phyloP scores from a whole-genome alignment of 2,888 invertebrate genomes.

The Erebia epiphron region DNA sequence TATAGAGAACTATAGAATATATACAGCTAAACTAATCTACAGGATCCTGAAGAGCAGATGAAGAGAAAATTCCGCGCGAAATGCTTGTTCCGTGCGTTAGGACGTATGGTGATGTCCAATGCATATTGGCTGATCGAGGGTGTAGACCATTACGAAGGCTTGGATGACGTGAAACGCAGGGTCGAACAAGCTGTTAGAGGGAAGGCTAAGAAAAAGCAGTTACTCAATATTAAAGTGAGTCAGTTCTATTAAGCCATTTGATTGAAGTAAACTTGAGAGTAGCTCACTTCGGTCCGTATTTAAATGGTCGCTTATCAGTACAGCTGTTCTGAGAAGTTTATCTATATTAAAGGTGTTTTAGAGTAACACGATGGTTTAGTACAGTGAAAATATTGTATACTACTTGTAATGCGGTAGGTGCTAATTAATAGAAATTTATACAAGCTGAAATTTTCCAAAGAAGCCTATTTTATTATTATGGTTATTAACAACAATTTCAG shows the following conservation, averaged over 20 bases:
- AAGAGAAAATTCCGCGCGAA: constrained; percentile 71
- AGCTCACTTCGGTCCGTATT: too few relatives aligned
- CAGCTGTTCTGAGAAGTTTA: too few relatives aligned
- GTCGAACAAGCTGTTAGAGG: constrained; percentile 80
- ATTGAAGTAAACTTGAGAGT: not conserved
- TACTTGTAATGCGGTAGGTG: too few relatives aligned
- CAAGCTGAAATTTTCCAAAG: too few relatives aligned
- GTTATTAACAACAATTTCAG: constrained; percentile 50
- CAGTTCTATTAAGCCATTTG: constrained; percentile 6
- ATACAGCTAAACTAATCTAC: not conserved
- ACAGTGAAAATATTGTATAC: too few relatives aligned
- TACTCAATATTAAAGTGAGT: constrained; percentile 74
- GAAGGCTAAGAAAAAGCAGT: constrained; percentile 74
- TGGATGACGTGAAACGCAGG: constrained; percentile 80
- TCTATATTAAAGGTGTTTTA: too few relatives aligned
- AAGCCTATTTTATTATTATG: too few relatives aligned
- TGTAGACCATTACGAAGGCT: constrained; percentile 71
- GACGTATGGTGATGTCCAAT: constrained; percentile 82
- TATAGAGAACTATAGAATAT: too few relatives aligned
- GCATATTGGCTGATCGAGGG: constrained; percentile 81
- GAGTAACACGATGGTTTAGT: too few relatives aligned
- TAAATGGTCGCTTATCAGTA: too few relatives aligned
- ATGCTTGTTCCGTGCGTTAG: constrained; percentile 80
- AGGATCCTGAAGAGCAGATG: constrained; percentile 70
- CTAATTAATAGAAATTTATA: too few relatives aligned